Base-by-base conservation (phyloP, 2,113 vertebrate species). In the Erythrolamprus reginae region DNA sequence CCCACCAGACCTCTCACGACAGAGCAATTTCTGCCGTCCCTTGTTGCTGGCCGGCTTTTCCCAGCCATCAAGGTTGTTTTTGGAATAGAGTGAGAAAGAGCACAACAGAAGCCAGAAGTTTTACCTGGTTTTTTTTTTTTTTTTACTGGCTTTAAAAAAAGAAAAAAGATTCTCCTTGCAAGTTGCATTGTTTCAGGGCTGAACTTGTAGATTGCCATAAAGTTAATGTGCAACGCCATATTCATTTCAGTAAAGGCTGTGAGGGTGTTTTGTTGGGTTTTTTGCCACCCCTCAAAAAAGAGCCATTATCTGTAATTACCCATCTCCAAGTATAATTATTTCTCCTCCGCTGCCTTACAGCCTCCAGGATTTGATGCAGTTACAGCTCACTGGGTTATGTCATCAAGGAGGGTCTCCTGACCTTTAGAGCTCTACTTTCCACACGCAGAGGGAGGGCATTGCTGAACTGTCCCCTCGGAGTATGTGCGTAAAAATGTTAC, bases 291-390 rank as follows among this genome's bases (percentile, higher is more conserved):
- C 91, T 90, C n/a, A n/a, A 87, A 95, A 91, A 94, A 96, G 96
- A 95, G 93, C 94, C 95, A 97, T 97, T 97, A 97, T 95, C 97
- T 94, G 93, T 97, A 97, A 97, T 97, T 96, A 96, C 96, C 96
- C 95, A 97, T 97, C 97, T 97, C 95, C 95, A 95, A 94, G 94
- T 93, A 84, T 96, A 97, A 97, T 97, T 96, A 97, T 96, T 96
- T 96, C 95, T 96, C 94, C 93, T 70, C 91, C 91, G 94, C 90
- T 94, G 91, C 95, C 96, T 96, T 95, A 88, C 94, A 95, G 95
- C 96, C 95, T 96, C 95, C 93, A 96, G 95, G 94, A 93, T 92
- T 95, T 94, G 93, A 93, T 77, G 82, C 65, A 92, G 95, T 94
- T 93, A 96, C 82, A 96, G 94, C 94, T 95, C 95, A 96, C 94